Evolutionary conservation across 35 echinoderm and acorn worm species (phyloP), one percentile per base, ranked within the genome.

Genomic region (Lytechinus variegatus): DNA sequence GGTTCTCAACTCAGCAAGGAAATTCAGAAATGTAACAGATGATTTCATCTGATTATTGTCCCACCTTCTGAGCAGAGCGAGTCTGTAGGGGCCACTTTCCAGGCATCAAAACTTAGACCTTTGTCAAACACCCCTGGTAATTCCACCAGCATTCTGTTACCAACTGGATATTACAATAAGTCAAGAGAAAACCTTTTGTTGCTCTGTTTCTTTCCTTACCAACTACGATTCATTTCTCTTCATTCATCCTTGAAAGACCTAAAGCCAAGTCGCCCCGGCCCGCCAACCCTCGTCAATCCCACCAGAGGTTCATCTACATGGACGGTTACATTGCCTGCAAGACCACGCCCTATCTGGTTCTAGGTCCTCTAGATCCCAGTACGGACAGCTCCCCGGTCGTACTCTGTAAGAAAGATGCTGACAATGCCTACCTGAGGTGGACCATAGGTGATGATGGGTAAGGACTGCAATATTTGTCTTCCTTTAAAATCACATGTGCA

Each of bases 241-340:
- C 9, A 3, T 53, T 27, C 9, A 3, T 54, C 52, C 27, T 33
- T 54, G 27, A 13, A 14, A 96, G 96, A 91, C 96, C 94, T 56
- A 96, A 96, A 95, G 5, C 94, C 52, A 21, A 95, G 94, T 61
- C 94, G 87, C 92, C 92, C 53, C 92, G 92, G n/a, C 92, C 92
- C 71, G 4, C 66, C 61, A 51, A 95, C 72, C 55, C 94, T 87
- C 92, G 96, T 12, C 61, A 97, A 19, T 27, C 93, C 44, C 97
- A 96, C 11, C 97, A 99, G 79, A 96, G 95, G 14, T 99, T 99
- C 88, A 95, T 95, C 3, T 97, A 95, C 94, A 89, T 71, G 52
- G 98, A 99, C 95, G 98, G 96, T 54, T 99, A 98, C 92, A 95
- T 99, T 4, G 53, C 92, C 4, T 27, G 95, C 14, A 97, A 98